These are phyloP conservation scores for Botia kubotai DNA, from an alignment of 2,797 vertebrate species.

Conservation along the genomic window DNA sequence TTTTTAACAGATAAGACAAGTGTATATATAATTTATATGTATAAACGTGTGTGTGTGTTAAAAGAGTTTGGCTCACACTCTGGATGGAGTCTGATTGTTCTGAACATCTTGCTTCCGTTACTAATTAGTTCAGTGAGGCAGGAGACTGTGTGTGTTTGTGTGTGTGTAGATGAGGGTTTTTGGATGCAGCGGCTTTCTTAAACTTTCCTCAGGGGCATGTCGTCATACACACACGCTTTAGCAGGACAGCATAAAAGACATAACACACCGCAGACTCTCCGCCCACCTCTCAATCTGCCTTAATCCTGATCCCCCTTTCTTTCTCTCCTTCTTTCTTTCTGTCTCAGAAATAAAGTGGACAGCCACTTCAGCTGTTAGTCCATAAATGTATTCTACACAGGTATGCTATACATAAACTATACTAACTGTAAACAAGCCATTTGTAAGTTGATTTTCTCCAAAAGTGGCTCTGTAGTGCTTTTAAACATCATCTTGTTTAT, in stretches of 20 bases:
- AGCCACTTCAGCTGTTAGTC: too few species aligned
- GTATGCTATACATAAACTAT: too few species aligned
- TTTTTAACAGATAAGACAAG: not conserved
- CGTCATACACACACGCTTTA: constrained; percentile 59
- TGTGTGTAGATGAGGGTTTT: constrained; percentile 34
- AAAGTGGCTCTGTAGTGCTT: too few species aligned
- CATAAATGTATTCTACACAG: too few species aligned
- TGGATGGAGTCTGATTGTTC: constrained; percentile 64
- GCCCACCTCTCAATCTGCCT: constrained; percentile 59
- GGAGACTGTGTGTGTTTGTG: constrained; percentile 34
- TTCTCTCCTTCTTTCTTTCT: constrained; percentile 28
- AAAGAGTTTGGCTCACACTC: constrained; percentile 47
- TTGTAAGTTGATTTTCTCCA: too few species aligned
- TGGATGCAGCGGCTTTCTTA: constrained; percentile 51
- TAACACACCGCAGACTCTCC: constrained; percentile 69
- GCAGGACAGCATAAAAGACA: constrained; percentile 67
- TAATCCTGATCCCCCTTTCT: constrained; percentile 68
- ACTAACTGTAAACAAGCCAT: too few species aligned
- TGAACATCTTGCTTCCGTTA: constrained; percentile 84
- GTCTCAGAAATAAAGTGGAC: not conserved
- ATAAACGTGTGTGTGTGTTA: constrained; percentile 21
- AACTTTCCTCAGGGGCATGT: constrained; percentile 43
- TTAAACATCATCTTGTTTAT: too few species aligned
- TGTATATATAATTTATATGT: not conserved
- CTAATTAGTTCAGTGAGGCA: constrained; percentile 80